These are phyloP conservation scores for Stenopsyche tienmushanensis DNA, from an alignment of 1,140 invertebrate genomes.

Conservation along the genomic window DNA sequence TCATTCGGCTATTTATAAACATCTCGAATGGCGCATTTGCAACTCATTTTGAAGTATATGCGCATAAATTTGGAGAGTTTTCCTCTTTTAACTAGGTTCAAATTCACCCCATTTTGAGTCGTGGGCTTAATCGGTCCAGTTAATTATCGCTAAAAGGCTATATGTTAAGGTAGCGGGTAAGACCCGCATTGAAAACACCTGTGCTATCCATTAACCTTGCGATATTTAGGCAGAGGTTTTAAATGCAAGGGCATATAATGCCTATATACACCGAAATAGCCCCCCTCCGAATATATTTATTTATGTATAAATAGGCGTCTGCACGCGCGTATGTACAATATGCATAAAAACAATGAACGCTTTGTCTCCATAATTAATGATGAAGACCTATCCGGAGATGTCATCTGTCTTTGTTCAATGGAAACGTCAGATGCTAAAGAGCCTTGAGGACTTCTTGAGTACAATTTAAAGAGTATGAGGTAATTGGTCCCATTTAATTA, in stretches of 20 bases:
- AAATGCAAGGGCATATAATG: neutral
- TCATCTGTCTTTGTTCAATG: conserved; percentile 18
- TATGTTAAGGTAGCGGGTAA: conserved; percentile 17
- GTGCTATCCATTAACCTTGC: conserved; percentile 16
- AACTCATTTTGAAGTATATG: no score
- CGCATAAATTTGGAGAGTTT: no score
- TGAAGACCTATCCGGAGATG: conserved; percentile 2
- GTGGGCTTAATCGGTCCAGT: conserved; percentile 20
- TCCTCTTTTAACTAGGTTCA: no score
- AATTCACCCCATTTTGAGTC: no score
- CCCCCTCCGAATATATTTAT: no score
- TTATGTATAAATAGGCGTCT: no score
- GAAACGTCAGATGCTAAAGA: conserved; percentile 6
- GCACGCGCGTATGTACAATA: neutral
- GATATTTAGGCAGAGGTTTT: conserved; percentile 6
- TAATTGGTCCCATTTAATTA: conserved; percentile 28
- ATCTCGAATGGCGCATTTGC: no score
- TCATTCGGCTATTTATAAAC: no score
- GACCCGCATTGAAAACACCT: conserved; percentile 20
- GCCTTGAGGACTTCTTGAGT: neutral
- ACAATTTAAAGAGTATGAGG: conserved; percentile 5
- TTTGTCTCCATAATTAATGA: conserved; percentile 23
- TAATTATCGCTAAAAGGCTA: conserved; percentile 27
- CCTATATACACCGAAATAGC: neutral
- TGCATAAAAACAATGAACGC: conserved; percentile 1